Base-by-base conservation (phyloP, 2,888 invertebrate genomes). In the Microplitis deprimator region DNA sequence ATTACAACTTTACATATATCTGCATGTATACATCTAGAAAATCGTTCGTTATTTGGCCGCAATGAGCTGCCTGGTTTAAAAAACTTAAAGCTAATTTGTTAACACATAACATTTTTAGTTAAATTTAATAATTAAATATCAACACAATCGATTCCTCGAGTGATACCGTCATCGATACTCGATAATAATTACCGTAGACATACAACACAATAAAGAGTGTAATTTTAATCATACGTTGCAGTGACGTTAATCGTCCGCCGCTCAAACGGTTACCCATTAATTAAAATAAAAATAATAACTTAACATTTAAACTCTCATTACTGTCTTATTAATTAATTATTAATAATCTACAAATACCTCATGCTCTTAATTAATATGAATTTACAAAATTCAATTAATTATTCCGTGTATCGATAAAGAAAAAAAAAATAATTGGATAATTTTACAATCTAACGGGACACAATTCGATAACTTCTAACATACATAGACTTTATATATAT, bases 401-500 rank as follows among this genome's bases (percentile, higher is more conserved):
- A 62, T 62, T 20, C 8, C 8, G n/a, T 62, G 62, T 62, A 17
- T 17, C 20, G 20, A 62, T 20, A 62, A 62, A 17, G n/a, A 82
- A 82, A 86, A 83, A 29, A 20, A 20, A 20, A 29, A 20, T 20
- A 20, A 29, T 29, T 3, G 0, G 29, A 29, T 29, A 29, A 79
- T 84, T 84, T 84, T 85, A 85, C 82, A 84, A 81, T 82, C 85
- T 86, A 88, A 87, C 82, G 83, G 82, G 77, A 82, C 82, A 81
- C 82, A 68, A 84, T 83, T 83, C 83, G 83, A 83, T 85, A 87
- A 50, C 50, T 86, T 84, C 86, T 86, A 88, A 88, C 88, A 87
- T 85, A 84, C 86, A 89, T 89, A 89, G 86, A 89, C 87, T 88
- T 87, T 87, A 83, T 82, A 85, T 82, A 85, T 84, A 83, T 83